These are phyloP conservation scores for Andinoacara biseriatus DNA, from an alignment of 2,113 vertebrate genomes.

Conservation along the genomic window DNA sequence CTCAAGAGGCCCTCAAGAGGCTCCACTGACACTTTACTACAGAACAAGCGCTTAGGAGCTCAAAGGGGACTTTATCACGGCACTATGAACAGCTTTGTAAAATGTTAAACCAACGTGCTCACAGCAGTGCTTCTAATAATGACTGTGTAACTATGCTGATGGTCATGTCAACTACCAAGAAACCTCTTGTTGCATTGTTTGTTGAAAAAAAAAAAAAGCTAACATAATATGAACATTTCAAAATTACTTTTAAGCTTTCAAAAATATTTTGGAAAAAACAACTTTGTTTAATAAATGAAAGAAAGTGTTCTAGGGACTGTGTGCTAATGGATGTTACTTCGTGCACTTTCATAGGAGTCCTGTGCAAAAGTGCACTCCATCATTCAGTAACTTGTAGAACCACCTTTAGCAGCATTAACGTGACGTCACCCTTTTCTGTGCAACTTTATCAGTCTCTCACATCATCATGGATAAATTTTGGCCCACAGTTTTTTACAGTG, in stretches of 20 bases:
- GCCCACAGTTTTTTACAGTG: neutral
- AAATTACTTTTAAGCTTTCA: neutral
- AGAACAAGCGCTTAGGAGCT: constrained; percentile 45
- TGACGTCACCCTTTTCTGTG: neutral
- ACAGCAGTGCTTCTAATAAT: neutral
- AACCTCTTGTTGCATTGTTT: neutral
- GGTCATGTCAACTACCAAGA: neutral
- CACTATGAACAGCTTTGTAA: neutral
- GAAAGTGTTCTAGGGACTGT: neutral
- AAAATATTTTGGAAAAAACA: neutral
- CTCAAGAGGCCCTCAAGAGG: constrained; percentile 40
- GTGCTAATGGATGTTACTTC: neutral
- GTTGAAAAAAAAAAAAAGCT: neutral
- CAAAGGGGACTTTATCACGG: constrained; percentile 30
- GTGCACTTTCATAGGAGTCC: neutral
- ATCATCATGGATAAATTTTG: neutral
- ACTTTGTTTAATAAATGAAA: neutral
- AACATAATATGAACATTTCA: neutral
- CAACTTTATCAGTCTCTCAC: neutral
- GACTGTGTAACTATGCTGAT: neutral
- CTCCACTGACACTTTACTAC: constrained; percentile 45
- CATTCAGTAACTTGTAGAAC: neutral
- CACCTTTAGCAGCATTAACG: neutral
- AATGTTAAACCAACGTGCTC: constrained; percentile 2
- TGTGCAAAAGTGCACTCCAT: neutral